These are phyloP conservation scores for Todus mexicanus DNA, from an alignment of 2,797 vertebrate genomes.

Conservation along the genomic window DNA sequence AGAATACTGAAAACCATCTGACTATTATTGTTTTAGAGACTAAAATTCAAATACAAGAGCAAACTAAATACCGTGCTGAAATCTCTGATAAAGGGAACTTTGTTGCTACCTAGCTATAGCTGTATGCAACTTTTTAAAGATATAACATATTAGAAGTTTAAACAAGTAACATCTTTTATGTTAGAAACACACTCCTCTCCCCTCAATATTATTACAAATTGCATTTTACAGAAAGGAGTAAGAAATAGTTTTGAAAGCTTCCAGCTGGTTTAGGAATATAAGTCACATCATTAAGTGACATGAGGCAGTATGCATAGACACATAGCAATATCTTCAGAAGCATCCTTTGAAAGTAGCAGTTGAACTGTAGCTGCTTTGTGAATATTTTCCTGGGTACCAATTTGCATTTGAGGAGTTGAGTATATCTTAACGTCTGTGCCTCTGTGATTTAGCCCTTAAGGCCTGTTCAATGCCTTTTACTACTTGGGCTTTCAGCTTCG, in stretches of 20 bases:
- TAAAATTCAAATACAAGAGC: background rate
- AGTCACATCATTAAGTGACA: background rate
- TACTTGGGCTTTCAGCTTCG: background rate
- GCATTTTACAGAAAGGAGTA: background rate
- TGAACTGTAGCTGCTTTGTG: background rate
- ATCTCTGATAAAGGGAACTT: background rate
- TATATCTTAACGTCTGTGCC: background rate
- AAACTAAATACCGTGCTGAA: background rate
- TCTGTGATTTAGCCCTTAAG: background rate
- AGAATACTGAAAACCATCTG: background rate
- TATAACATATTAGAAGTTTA: background rate
- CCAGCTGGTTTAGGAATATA: background rate
- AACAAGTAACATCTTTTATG: background rate
- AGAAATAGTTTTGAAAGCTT: background rate
- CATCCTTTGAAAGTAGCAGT: background rate
- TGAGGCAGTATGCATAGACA: background rate
- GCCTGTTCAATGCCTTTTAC: background rate
- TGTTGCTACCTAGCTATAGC: background rate
- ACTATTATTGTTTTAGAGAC: background rate
- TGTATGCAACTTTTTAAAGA: background rate
- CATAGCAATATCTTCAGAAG: background rate
- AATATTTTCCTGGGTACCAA: background rate
- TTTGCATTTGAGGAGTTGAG: background rate
- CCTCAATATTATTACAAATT: background rate
- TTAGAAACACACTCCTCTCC: background rate